phyloP scores from a whole-genome alignment of 1,140 invertebrate species.

The Trichonephila clavipes region DNA sequence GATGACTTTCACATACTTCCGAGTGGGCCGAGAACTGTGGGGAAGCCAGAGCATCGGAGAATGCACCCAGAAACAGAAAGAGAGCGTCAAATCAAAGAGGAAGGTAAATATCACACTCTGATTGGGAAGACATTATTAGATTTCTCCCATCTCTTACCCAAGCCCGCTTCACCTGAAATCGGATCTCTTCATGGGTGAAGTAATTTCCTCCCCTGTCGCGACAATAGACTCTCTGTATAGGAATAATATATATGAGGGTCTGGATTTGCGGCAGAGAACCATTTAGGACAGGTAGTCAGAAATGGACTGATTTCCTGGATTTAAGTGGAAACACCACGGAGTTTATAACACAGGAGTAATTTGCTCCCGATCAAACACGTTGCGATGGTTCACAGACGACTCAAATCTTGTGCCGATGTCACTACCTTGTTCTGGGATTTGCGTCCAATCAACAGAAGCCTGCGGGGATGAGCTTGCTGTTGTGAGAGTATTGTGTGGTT shows the following conservation, averaged over 20 bases:
- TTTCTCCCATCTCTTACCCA: not conserved
- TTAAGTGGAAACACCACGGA: not conserved
- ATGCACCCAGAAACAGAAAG: constrained; percentile 89
- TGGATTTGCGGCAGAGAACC: not conserved
- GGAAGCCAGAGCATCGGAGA: constrained; percentile 94
- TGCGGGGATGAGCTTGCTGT: too few species aligned
- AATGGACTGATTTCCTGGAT: not conserved
- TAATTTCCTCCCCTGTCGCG: not conserved
- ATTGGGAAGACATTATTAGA: constrained; percentile 18
- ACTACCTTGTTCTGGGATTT: too few species aligned
- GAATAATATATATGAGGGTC: not conserved
- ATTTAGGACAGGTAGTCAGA: not conserved
- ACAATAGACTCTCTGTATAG: not conserved
- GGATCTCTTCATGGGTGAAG: not conserved
- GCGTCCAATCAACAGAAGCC: too few species aligned
- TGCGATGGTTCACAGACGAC: too few species aligned
- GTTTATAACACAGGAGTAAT: too few species aligned
- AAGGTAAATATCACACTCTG: constrained; percentile 84
- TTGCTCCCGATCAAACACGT: too few species aligned
- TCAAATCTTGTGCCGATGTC: too few species aligned
- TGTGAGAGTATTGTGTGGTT: too few species aligned
- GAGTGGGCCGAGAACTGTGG: constrained; percentile 92
- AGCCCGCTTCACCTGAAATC: not conserved
- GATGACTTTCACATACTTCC: constrained; percentile 94
- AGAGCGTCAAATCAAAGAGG: constrained; percentile 92